Base-by-base conservation (phyloP, 2,888 invertebrate genomes). In the Trichopoda pennipes region DNA sequence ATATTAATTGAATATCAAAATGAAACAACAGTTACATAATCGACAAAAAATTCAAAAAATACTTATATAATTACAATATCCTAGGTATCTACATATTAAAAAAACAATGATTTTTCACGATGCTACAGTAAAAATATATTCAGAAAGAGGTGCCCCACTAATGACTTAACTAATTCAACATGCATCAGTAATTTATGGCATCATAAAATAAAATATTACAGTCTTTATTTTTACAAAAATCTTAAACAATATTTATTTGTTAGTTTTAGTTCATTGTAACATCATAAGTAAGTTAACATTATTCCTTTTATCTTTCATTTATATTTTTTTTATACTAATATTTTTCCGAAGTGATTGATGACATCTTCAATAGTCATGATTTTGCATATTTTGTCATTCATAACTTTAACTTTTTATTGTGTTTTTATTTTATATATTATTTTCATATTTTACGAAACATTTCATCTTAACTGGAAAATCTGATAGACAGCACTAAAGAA, bases 301-400 rank as follows among this genome's bases (percentile, higher is more conserved):
- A 16, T 49, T 80, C 55, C 16, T 6, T 12, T 44, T 73, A 44
- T 55, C 19, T 51, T 38, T 55, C 16, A 32, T 2, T 47, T 42
- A 19, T 58, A 4, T 60, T 21, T 61, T 17, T 69, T 70, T 77
- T 49, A 10, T 17, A 47, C 51, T 55, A 55, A 64, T 75, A 51
- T 58, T 78, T 66, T 66, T 51, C 53, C 47, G 38, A 23, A 68
- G 55, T 80, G 79, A 80, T 80, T 80, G 79, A 80, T 80, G 79
- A 80, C 68, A 74, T 80, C 61, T 74, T 80, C 79, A 74, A 74
- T 80, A 69, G 74, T 80, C 79, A 80, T 74, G 79, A 80, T 80
- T 80, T 80, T 80, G 79, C 79, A 80, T 74, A 74, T 80, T 74
- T 80, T 80, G 61, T 74, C 79, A 74, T 74, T 80, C 79, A 80